Evolutionary conservation across 2,797 vertebrate species (phyloP), one percentile per base, ranked within the genome.

Genomic region (Nannoperca australis): DNA sequence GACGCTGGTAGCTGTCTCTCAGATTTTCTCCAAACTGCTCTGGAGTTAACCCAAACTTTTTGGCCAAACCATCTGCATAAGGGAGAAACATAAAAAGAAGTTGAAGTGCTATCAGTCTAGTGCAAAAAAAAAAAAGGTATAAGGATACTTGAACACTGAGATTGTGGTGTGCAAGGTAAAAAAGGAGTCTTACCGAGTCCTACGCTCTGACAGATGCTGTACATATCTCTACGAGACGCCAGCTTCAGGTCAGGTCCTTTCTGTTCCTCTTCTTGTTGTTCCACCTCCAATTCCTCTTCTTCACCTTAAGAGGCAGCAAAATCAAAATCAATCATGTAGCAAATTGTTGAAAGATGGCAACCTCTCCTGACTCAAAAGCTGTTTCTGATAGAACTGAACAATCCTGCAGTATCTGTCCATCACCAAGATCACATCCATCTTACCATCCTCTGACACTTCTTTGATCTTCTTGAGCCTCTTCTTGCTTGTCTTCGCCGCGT

Each of bases 21-120:
- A 99, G 95, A 81, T 99, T 99, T 88, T 99, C 98, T 74, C 98
- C 98, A 89, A 99, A 99, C 83, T 99, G 98, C 84, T 99, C 98
- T 8, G 98, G 98, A 61, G 98, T 99, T 80, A 99, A 94, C 71
- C 98, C 98, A 92, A 99, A 99, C 90, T 99, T 99, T 86, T 99
- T 99, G 56, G 97, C 97, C 86, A 99, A 90, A 30, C 97, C 97
- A 85, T 99, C 98, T 99, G 83, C 22, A 60, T 5, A 30, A 70
- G 22, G 2, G 40, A n/a, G 22, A 60, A 32, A 64, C 1, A 70
- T 15, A 60, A n/a, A 69, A 54, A 59, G 2, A 53, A 34, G 5
- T 44, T 40, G 10, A 27, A 47, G 51, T 34, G 8, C 6, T 42
- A 47, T 8, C 18, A 73, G 20, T 0, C 12, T 11, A 15, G 18